Conservation (phyloP, 2,888 invertebrate species). For the Monochamus alternatus region DNA sequence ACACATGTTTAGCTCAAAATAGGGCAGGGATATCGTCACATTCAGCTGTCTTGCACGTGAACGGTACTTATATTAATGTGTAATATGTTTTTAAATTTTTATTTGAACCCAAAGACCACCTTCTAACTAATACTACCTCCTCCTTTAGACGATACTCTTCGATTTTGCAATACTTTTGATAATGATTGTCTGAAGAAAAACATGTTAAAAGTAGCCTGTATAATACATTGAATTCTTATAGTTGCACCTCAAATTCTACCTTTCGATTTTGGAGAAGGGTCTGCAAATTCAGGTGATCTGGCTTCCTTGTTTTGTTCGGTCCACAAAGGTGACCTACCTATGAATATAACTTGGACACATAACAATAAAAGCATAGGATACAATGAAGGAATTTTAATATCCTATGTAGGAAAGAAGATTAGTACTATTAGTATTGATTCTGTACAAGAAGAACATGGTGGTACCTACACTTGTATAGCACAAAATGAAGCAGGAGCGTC, state of each 20-base stretch:
- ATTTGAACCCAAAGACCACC: no score
- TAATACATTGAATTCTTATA: conserved; percentile 51
- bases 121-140: not conserved
- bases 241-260: conserved; percentile 67
- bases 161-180: no score
- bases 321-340: conserved; percentile 81
- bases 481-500: conserved; percentile 82
- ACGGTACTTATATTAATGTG: conserved; percentile 69
- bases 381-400: conserved; percentile 66
- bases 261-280: conserved; percentile 73
- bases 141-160: no score
- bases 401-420: conserved; percentile 76
- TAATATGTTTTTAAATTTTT: no score
- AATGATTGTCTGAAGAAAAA: no score
- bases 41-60: conserved; percentile 72
- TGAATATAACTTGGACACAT: conserved; percentile 78
- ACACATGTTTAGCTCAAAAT: conserved; percentile 74
- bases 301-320: conserved; percentile 73
- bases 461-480: conserved; percentile 75
- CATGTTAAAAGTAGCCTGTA: not conserved
- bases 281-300: conserved; percentile 74
- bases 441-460: conserved; percentile 73
- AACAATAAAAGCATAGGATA: conserved; percentile 70
- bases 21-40: conserved; percentile 72
- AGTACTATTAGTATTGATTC: conserved; percentile 76